phyloP scores from a whole-genome alignment of 1,140 invertebrate genomes.

The Pentalonia nigronervosa region DNA sequence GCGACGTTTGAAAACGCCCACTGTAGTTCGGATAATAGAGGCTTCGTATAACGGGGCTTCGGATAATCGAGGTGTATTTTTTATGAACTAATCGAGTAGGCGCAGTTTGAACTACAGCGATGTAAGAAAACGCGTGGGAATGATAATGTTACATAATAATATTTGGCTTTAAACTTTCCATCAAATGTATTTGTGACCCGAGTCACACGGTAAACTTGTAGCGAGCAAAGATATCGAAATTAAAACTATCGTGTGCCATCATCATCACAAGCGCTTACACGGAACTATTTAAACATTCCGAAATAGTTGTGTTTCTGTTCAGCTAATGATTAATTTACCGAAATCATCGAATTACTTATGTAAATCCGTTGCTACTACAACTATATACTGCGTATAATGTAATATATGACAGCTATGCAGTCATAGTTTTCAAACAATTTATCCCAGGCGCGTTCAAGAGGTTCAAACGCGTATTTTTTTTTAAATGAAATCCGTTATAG shows the following conservation, averaged over 20 bases:
- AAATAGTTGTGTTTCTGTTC: constrained; percentile 19
- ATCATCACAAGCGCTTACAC: neutral
- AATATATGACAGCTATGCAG: too few species aligned
- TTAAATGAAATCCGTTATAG: neutral
- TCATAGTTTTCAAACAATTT: neutral
- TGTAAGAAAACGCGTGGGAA: neutral
- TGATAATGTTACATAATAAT: neutral
- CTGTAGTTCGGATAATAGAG: too few species aligned
- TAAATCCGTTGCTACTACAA: neutral
- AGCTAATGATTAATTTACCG: neutral
- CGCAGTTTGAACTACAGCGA: neutral
- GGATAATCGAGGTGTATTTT: too few species aligned
- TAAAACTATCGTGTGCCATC: neutral
- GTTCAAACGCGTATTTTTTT: neutral
- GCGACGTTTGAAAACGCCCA: too few species aligned
- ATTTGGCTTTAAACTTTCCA: neutral
- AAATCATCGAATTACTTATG: neutral
- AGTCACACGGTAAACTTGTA: neutral
- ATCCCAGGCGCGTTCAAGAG: neutral
- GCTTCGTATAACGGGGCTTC: too few species aligned
- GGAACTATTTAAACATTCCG: constrained; percentile 11
- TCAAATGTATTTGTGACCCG: neutral
- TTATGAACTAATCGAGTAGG: neutral
- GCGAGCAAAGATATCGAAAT: neutral
- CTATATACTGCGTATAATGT: too few species aligned